Percentiles rank a stretch among this genome's conserved stretches.
Evolutionary conservation across 2,113 vertebrate genomes (phyloP).

Genomic region (Baryphthengus martii): DNA sequence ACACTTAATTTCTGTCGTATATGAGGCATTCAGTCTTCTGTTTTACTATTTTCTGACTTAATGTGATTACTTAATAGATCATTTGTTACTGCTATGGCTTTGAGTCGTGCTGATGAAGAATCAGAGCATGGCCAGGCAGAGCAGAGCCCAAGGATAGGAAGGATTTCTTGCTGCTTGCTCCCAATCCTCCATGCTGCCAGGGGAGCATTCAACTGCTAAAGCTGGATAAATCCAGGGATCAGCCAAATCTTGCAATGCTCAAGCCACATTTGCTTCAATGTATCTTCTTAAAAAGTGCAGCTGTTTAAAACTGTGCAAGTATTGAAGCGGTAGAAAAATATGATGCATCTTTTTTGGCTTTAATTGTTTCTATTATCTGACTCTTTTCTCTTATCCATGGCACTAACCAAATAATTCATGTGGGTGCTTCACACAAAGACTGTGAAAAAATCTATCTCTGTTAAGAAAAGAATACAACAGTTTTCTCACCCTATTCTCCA

Average conservation of each 20-base stretch:
- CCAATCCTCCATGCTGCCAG: rapidly evolving
- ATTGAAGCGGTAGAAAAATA: not conserved
- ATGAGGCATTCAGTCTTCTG: not conserved
- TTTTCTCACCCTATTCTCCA: not conserved
- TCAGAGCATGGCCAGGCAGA: not conserved
- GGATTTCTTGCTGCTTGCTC: not conserved
- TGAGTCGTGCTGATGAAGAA: not conserved
- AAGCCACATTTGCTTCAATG: not conserved
- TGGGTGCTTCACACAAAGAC: not conserved
- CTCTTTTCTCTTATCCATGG: not conserved
- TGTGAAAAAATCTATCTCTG: not conserved
- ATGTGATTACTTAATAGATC: not conserved
- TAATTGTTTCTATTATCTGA: not conserved
- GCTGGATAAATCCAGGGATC: not conserved
- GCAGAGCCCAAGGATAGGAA: not conserved
- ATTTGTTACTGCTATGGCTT: not conserved
- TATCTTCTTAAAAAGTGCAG: not conserved
- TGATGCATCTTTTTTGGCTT: not conserved
- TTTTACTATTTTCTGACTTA: not conserved
- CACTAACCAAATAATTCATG: not conserved
- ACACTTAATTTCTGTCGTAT: not conserved
- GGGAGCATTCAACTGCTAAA: not conserved
- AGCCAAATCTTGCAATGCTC: not conserved
- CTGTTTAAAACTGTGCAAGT: not conserved
- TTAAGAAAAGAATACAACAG: not conserved